phyloP scores from a whole-genome alignment of 2,797 vertebrate genomes.

The Orientallactaga sibirica region DNA sequence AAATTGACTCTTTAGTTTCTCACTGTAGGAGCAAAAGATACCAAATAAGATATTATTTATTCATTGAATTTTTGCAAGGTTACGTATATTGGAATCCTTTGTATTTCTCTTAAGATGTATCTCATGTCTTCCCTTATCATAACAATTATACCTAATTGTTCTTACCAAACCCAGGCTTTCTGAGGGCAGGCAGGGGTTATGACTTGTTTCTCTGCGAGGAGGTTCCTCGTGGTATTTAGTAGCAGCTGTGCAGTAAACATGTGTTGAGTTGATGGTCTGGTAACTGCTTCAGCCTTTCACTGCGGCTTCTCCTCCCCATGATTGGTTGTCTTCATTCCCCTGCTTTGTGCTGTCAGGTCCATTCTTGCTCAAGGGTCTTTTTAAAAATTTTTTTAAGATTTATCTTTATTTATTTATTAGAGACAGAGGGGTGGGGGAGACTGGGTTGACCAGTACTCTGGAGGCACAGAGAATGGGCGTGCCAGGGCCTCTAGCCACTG shows the following conservation, averaged over 20 bases:
- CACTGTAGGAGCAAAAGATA: background rate
- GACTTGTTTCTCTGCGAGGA: background rate
- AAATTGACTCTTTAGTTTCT: background rate
- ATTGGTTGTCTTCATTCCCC: background rate
- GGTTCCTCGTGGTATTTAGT: background rate
- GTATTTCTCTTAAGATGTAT: background rate
- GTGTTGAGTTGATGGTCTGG: background rate
- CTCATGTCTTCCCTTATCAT: background rate
- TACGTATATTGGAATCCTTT: background rate
- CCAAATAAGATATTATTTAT: conserved; percentile 15
- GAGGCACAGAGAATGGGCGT: no score
- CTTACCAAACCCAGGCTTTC: background rate
- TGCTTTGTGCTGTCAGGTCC: background rate
- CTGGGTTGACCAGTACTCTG: no score
- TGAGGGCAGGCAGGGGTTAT: background rate
- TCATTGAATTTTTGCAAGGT: background rate
- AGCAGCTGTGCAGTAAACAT: background rate
- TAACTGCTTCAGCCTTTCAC: background rate
- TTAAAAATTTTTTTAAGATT: no score
- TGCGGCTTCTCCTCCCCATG: background rate
- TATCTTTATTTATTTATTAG: no score
- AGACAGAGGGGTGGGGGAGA: background rate
- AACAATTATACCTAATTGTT: background rate
- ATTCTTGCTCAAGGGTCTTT: background rate
- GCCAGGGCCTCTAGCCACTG: no score